phyloP scores from a whole-genome alignment of 1,140 invertebrate species.

The Hylyphantes graminicola region DNA sequence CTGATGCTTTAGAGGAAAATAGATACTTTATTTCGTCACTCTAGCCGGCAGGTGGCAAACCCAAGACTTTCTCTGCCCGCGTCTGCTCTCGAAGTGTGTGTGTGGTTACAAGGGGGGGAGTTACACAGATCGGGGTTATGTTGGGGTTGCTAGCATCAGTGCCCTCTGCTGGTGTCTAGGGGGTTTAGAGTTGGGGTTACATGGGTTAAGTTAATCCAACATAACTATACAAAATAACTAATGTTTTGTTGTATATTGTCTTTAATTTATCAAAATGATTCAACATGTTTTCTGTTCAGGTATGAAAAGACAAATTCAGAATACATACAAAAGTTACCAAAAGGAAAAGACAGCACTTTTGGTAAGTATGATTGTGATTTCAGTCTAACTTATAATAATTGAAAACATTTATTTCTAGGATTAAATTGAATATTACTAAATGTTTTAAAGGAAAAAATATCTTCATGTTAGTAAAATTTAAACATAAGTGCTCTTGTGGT shows the following conservation, averaged over 20 bases:
- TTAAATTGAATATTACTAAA: neutral
- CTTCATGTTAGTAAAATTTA: neutral
- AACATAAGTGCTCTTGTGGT: neutral
- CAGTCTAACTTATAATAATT: neutral
- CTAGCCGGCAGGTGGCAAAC: too few relatives aligned
- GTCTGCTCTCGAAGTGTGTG: too few relatives aligned
- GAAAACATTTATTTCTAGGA: neutral
- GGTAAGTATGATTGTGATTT: constrained; percentile 69
- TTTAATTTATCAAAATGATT: neutral
- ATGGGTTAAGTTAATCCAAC: too few relatives aligned
- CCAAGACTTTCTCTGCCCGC: too few relatives aligned
- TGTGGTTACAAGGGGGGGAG: too few relatives aligned
- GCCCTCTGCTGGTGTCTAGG: too few relatives aligned
- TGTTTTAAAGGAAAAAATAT: neutral
- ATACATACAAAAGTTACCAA: constrained; percentile 82
- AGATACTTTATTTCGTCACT: too few relatives aligned
- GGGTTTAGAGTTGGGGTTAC: too few relatives aligned
- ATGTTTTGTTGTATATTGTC: neutral
- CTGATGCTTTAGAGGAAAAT: too few relatives aligned
- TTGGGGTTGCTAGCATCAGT: too few relatives aligned
- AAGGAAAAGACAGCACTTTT: constrained; percentile 82
- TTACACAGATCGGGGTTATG: too few relatives aligned
- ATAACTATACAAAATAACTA: too few relatives aligned
- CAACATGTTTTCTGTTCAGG: constrained; percentile 68
- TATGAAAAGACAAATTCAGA: constrained; percentile 78